phyloP scores from a whole-genome alignment of 2,888 invertebrate genomes.

The Drosophila barbarae region DNA sequence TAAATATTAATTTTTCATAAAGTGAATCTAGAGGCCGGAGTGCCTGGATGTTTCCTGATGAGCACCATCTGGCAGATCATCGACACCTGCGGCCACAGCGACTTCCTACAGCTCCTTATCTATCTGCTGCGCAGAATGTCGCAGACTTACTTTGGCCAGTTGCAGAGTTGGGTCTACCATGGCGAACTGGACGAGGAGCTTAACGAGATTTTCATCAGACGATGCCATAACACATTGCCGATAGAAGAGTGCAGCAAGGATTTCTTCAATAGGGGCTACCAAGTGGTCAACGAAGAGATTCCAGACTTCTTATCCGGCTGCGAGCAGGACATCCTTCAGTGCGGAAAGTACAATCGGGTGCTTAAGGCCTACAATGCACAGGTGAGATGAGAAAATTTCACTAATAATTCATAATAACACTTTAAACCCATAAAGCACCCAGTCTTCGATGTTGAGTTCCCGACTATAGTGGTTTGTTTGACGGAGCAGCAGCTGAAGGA shows the following conservation, averaged over 20 bases:
- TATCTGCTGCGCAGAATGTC: constrained; percentile 77
- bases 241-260: constrained; percentile 74
- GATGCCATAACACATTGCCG: constrained; percentile 53
- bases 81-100: constrained; percentile 68
- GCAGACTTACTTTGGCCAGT: constrained; percentile 78
- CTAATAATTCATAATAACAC: background rate
- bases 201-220: constrained; percentile 89
- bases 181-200: constrained; percentile 89
- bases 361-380: constrained; percentile 85
- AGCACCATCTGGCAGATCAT: constrained; percentile 77
- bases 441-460: constrained; percentile 73
- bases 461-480: constrained; percentile 75
- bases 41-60: constrained; percentile 75
- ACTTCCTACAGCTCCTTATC: constrained; percentile 73
- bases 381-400: constrained; percentile 78
- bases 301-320: constrained; percentile 85
- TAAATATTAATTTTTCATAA: background rate
- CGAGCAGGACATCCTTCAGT: constrained; percentile 84
- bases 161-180: constrained; percentile 92
- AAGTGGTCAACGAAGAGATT: constrained; percentile 78
- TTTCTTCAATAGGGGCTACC: constrained; percentile 78
- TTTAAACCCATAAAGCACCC: constrained; percentile 65
- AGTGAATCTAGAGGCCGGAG: constrained; percentile 65
- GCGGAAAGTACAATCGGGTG: constrained; percentile 87
- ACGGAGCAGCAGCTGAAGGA: constrained; percentile 72